Evolutionary conservation across 1,140 invertebrate species (phyloP), one percentile per base, ranked within the genome.

Genomic region (Aphaenogaster floridana): DNA sequence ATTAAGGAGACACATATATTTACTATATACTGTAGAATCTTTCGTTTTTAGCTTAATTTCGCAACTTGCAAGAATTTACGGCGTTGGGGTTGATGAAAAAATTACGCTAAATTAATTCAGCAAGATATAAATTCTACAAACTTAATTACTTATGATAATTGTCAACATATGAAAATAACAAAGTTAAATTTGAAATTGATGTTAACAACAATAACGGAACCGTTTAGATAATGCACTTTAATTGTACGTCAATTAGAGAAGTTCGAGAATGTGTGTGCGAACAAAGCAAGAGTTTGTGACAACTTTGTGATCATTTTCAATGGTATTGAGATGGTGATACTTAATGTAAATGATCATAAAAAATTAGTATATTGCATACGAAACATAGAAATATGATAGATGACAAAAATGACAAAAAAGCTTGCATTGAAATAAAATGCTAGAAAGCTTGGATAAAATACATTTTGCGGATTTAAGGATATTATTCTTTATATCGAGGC

Each of bases 251-350:
- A 71, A 72, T 57, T 39, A 11, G n/a, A 21, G 11, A 76, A 54
- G 7, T 57, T 42, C 0, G 13, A 76, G 52, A 7, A 15, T 57
- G 34, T 52, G 28, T 28, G 28, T 28, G 28, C 28, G 13, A 54
- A 76, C 4, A 21, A 76, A 76, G 36, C 52, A 54, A 45, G 45
- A 76, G n/a, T 76, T 76, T 76, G 36, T 7, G 36, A 57, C 7
- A 42, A 6, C 7, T 71, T 48, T 6, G 7, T 15, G 8, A 52
- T 72, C 3, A 21, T 15, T 71, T 50, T 72, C 15, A 52, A 3
- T 21, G 8, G 15, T 59, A 21, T 4, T 39, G 3, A 39, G 50
- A 76, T 59, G 3, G 1, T 54, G 6, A 39, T 6, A 7, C 17
- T 28, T 54, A 42, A 17, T 76, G 52, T 39, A 76, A 76, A 57